phyloP scores from a whole-genome alignment of 2,797 vertebrate species.

The Semaprochilodus insignis region DNA sequence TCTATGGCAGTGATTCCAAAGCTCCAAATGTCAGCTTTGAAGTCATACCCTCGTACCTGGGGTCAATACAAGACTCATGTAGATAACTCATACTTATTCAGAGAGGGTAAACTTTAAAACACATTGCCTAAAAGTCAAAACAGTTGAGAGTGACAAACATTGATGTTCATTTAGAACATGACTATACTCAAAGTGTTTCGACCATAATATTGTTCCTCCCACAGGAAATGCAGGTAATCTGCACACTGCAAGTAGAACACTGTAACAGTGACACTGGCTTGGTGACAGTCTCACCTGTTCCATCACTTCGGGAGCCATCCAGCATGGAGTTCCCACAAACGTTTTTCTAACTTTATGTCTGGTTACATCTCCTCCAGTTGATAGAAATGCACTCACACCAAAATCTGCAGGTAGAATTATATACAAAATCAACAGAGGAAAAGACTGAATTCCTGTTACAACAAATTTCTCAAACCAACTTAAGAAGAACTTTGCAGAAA shows the following conservation, averaged over 20 bases:
- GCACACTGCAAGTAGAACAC: background rate
- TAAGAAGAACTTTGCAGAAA: background rate
- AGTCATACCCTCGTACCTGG: constrained; percentile 98
- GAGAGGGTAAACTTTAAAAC: background rate
- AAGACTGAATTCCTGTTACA: background rate
- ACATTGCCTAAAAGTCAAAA: background rate
- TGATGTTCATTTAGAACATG: background rate
- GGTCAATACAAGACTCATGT: constrained; percentile 17
- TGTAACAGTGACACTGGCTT: background rate
- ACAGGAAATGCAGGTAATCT: background rate
- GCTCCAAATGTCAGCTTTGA: constrained; percentile 99
- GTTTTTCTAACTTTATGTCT: constrained; percentile 99
- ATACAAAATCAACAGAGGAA: background rate
- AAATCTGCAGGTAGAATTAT: constrained; percentile 82
- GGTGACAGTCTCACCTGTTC: constrained; percentile 86
- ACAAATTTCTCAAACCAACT: background rate
- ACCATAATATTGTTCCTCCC: background rate
- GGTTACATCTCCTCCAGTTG: constrained; percentile 95
- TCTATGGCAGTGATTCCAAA: constrained; percentile 99
- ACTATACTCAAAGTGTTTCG: background rate
- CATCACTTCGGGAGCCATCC: constrained; percentile 99
- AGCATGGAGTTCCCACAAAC: constrained; percentile 98
- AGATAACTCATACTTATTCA: background rate
- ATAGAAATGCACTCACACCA: constrained; percentile 95
- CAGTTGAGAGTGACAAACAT: background rate